These are phyloP conservation scores for Brachionus angularis DNA, from an alignment of 1,140 invertebrate genomes.

Conservation along the genomic window DNA sequence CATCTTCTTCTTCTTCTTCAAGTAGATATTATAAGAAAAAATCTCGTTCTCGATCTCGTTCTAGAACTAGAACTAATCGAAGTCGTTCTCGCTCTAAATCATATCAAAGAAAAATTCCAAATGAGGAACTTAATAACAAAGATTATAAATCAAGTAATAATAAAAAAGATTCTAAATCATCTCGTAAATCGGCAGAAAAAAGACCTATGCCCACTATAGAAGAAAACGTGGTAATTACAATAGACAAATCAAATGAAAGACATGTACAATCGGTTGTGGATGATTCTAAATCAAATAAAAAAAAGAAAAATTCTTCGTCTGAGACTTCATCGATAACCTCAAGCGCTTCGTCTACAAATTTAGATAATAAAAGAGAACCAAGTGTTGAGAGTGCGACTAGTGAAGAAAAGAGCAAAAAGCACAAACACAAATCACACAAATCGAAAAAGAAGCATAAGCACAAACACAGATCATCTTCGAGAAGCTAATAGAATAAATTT, in stretches of 20 bases:
- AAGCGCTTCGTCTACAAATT: no score
- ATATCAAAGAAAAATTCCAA: no score
- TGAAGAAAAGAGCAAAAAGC: slow-evolving; percentile 4
- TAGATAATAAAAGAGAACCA: not conserved
- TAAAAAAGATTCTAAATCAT: not conserved
- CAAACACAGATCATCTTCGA: no score
- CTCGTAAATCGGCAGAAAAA: not conserved
- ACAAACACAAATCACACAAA: no score
- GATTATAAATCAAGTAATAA: not conserved
- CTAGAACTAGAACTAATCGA: no score
- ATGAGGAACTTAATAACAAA: no score
- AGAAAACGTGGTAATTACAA: not conserved
- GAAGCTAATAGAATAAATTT: no score
- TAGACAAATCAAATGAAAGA: not conserved
- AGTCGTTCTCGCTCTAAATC: no score
- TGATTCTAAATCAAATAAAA: not conserved
- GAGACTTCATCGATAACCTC: no score
- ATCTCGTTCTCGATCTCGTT: no score
- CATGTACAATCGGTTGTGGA: not conserved
- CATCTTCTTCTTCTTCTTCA: no score
- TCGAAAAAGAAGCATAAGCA: slow-evolving; percentile 25
- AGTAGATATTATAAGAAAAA: no score
- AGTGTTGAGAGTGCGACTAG: slow-evolving; percentile 16
- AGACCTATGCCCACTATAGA: not conserved
- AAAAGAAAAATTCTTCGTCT: not conserved